These are phyloP conservation scores for Palloptera scutellata DNA, from an alignment of 2,888 invertebrate species.

Conservation along the genomic window DNA sequence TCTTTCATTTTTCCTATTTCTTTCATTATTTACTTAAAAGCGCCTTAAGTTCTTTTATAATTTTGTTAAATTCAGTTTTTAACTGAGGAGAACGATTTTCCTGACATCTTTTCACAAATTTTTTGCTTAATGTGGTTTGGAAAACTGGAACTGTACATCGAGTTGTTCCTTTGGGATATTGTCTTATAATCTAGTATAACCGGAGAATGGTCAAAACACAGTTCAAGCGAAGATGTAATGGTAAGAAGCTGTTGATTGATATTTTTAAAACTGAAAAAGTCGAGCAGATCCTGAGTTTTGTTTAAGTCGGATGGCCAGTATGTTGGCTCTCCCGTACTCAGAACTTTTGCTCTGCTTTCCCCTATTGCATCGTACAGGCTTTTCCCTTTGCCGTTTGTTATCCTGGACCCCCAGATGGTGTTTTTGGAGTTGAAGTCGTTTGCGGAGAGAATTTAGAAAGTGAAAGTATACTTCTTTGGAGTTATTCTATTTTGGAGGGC, in stretches of 20 bases:
- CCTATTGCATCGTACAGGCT: conserved; percentile 2
- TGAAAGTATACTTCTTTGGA: conserved; percentile 1
- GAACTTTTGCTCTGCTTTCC: neutral
- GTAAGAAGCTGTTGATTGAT: neutral
- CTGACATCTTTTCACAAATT: no score
- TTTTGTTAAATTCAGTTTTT: no score
- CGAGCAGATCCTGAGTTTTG: conserved; percentile 22
- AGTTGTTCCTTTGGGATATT: no score
- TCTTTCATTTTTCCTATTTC: no score
- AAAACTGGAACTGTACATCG: no score
- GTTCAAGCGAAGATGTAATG: conserved; percentile 7
- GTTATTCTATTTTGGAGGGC: conserved; percentile 27
- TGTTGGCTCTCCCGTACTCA: conserved; percentile 19
- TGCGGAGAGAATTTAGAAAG: conserved; percentile 5
- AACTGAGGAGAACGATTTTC: no score
- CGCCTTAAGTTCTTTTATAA: no score
- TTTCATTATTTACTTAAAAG: no score
- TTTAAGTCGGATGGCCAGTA: conserved; percentile 22
- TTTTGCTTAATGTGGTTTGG: no score
- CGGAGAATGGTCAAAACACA: conserved; percentile 19
- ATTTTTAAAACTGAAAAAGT: conserved; percentile 17
- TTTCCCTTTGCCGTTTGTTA: conserved; percentile 19
- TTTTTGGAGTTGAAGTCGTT: conserved; percentile 8
- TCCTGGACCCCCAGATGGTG: conserved; percentile 24
- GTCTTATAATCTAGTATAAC: no score